A percentile compares a stretch with the other conserved stretches of the same genome.
phyloP scores from a whole-genome alignment of 1,140 invertebrate species.

The Drosophila auraria region DNA sequence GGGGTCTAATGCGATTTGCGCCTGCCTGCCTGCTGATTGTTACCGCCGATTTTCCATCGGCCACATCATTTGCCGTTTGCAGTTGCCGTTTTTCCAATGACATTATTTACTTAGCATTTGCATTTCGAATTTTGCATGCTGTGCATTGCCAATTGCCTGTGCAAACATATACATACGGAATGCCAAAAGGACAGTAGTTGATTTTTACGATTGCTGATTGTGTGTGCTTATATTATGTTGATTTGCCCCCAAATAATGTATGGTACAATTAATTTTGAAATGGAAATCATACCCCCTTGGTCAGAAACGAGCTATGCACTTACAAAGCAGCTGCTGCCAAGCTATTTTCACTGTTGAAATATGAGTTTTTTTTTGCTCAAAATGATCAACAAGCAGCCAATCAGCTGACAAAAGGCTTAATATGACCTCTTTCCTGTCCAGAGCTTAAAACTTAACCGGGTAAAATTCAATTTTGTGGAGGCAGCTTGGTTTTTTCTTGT shows the following conservation, averaged over 20 bases:
- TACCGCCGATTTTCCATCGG: slow-evolving; percentile 55
- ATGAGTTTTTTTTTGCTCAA: background rate
- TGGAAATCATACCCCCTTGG: slow-evolving; percentile 16
- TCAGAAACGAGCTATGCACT: background rate
- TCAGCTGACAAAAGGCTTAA: slow-evolving; percentile 7
- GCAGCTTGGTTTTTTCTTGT: background rate
- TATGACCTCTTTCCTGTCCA: background rate
- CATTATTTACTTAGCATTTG: slow-evolving; percentile 72
- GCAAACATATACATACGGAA: slow-evolving; percentile 16
- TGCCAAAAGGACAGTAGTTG: slow-evolving; percentile 39
- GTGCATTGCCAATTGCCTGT: slow-evolving; percentile 58
- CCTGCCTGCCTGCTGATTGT: slow-evolving; percentile 59
- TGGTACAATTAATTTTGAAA: slow-evolving; percentile 46
- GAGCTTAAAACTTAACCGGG: slow-evolving; percentile 13
- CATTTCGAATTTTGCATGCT: slow-evolving; percentile 55
- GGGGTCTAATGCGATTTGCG: slow-evolving; percentile 67
- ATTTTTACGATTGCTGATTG: slow-evolving; percentile 66
- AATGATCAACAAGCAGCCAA: slow-evolving; percentile 18
- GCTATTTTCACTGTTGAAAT: background rate
- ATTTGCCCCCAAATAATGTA: slow-evolving; percentile 50
- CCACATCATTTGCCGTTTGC: slow-evolving; percentile 70
- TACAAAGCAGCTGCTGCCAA: background rate
- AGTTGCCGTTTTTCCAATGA: slow-evolving; percentile 42
- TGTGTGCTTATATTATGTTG: slow-evolving; percentile 33
- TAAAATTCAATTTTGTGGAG: slow-evolving; percentile 23